Conservation (phyloP, 2,888 invertebrate species). For the Lepetodrilus schrolli region DNA sequence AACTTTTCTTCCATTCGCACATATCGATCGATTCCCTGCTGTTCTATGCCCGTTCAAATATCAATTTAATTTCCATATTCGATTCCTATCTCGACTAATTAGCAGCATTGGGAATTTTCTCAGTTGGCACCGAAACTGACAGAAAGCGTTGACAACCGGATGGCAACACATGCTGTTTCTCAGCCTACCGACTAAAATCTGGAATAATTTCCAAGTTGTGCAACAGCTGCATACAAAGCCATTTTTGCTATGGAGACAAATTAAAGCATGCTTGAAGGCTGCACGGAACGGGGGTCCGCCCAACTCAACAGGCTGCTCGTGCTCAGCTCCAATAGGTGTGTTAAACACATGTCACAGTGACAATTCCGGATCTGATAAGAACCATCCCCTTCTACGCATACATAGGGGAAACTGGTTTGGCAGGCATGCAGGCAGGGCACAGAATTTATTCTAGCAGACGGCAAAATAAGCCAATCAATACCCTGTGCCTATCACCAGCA, state of each 20-base stretch:
- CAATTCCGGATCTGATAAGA: background rate
- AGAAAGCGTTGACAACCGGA: background rate
- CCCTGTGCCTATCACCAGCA: conserved; percentile 12
- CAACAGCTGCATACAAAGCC: conserved; percentile 18
- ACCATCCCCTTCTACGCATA: background rate
- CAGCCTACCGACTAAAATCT: background rate
- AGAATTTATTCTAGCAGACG: conserved; percentile 17
- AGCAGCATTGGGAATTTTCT: too few relatives aligned
- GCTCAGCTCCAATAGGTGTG: background rate
- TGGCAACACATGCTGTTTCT: background rate
- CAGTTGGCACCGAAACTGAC: background rate
- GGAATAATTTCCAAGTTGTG: conserved; percentile 20
- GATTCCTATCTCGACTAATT: too few relatives aligned
- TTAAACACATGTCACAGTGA: background rate
- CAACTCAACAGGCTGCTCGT: background rate
- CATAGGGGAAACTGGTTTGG: conserved; percentile 11
- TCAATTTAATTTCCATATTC: too few relatives aligned
- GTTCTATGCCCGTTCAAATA: too few relatives aligned
- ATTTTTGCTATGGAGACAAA: background rate
- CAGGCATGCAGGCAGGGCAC: too few relatives aligned
- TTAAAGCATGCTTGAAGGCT: background rate
- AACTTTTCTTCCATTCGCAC: too few relatives aligned
- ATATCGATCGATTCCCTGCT: too few relatives aligned
- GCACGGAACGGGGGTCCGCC: background rate
- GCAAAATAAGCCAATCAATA: conserved; percentile 9